These are phyloP conservation scores for Synergus umbraculus DNA, from an alignment of 2,888 invertebrate genomes.

Conservation along the genomic window DNA sequence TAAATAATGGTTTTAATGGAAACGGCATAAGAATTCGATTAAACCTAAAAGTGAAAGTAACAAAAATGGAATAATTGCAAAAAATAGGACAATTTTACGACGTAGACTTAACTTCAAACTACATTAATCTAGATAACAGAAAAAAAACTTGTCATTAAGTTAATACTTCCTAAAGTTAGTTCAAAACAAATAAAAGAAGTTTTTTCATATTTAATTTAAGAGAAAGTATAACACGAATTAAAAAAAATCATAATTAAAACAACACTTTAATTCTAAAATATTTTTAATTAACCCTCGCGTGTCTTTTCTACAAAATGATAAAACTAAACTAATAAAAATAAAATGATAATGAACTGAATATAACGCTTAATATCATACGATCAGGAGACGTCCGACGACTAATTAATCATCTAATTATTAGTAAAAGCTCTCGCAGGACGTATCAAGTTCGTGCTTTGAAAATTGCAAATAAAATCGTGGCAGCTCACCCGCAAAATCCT, in stretches of 20 bases:
- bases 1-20: too few relatives aligned
- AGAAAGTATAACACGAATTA: too few relatives aligned
- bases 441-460: not conserved
- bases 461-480: constrained; percentile 9
- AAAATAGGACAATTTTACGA: not conserved
- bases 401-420: not conserved
- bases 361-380: not conserved
- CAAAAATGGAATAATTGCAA: too few relatives aligned
- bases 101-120: not conserved
- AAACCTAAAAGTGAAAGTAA: too few relatives aligned
- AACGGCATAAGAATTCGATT: too few relatives aligned
- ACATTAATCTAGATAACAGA: not conserved
- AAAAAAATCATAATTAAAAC: too few relatives aligned
- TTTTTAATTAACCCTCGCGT: too few relatives aligned
- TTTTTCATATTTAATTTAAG: too few relatives aligned
- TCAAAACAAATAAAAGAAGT: too few relatives aligned
- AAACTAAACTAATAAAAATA: not conserved
- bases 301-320: not conserved
- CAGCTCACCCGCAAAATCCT: constrained; percentile 71
- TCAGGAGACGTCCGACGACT: not conserved
- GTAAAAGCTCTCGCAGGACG: not conserved
- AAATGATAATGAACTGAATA: not conserved
- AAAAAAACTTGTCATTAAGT: too few relatives aligned
- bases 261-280: too few relatives aligned
- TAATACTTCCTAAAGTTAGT: too few relatives aligned